Percentiles rank a stretch among this genome's conserved stretches.
phyloP scores from a whole-genome alignment of 2,888 invertebrate species.

The Leistus spinibarbis region DNA sequence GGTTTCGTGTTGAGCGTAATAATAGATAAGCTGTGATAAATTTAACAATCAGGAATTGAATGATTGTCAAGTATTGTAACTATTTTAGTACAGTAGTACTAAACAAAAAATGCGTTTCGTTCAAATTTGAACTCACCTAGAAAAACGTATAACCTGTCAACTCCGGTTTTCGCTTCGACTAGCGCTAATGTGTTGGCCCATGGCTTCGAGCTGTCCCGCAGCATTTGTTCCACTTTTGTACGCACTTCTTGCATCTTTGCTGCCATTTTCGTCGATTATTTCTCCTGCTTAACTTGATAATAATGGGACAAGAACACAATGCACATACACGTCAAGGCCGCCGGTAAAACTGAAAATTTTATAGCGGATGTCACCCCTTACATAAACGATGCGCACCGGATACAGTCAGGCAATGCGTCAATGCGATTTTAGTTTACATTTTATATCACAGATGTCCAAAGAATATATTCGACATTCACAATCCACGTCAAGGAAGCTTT shows the following conservation, averaged over 20 bases:
- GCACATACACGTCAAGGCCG: conserved; percentile 31
- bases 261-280: conserved; percentile 50
- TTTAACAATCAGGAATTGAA: neutral
- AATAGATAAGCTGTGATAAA: neutral
- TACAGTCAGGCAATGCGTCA: conserved; percentile 9
- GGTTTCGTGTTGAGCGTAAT: neutral
- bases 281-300: neutral
- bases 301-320: conserved; percentile 10
- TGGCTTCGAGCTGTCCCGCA: conserved; percentile 72
- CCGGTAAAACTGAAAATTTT: conserved; percentile 32
- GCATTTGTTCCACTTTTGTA: conserved; percentile 64
- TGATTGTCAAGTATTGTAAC: neutral
- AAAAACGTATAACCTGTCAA: conserved; percentile 78
- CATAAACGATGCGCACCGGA: conserved; percentile 27
- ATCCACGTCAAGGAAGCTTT: too few relatives aligned
- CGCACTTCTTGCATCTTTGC: conserved; percentile 62
- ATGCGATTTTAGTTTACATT: conserved; percentile 5
- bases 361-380: conserved; percentile 17
- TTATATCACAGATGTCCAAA: conserved; percentile 1
- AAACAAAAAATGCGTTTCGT: neutral
- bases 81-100: neutral
- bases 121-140: conserved; percentile 65
- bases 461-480: neutral
- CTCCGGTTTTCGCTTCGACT: conserved; percentile 73
- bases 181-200: conserved; percentile 72